Evolutionary conservation across 2,888 invertebrate species (phyloP).

Genomic region (Ophioninae sp.): DNA sequence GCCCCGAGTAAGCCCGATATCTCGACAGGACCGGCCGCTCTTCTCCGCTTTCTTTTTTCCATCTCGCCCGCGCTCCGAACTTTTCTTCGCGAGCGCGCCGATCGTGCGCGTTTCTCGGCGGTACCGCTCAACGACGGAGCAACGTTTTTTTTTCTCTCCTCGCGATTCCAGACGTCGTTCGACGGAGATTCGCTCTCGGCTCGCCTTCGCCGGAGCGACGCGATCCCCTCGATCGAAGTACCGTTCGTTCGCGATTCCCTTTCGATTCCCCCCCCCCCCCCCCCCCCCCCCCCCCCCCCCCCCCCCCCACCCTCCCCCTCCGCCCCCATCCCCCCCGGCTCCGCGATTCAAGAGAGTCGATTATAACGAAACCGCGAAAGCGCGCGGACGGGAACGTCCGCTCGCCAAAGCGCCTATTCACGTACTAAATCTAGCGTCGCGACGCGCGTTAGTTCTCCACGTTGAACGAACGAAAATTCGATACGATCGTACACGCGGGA

Average conservation of each 20-base stretch:
- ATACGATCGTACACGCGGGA: neutral
- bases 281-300: no score
- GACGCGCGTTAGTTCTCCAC: neutral
- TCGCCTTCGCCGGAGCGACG: no score
- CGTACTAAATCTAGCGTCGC: neutral
- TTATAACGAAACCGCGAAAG: no score
- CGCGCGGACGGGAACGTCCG: no score
- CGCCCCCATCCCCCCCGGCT: no score
- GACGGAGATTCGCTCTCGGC: no score
- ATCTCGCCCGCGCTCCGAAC: constrained; percentile 25
- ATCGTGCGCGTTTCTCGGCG: neutral
- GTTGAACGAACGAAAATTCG: neutral
- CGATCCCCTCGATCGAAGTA: neutral
- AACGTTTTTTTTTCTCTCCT: neutral
- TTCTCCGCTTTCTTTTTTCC: constrained; percentile 17
- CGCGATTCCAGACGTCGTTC: neutral
- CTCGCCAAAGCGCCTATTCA: no score
- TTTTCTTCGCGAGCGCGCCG: constrained; percentile 7
- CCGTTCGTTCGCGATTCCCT: neutral
- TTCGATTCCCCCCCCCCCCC: no score
- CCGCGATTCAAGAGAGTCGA: no score
- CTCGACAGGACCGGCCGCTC: constrained; percentile 57
- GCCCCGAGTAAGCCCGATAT: constrained; percentile 59
- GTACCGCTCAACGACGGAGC: neutral
- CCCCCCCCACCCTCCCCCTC: no score